Conservation (phyloP, 2,113 vertebrate genomes). For the Gasterosteus aculeatus region DNA sequence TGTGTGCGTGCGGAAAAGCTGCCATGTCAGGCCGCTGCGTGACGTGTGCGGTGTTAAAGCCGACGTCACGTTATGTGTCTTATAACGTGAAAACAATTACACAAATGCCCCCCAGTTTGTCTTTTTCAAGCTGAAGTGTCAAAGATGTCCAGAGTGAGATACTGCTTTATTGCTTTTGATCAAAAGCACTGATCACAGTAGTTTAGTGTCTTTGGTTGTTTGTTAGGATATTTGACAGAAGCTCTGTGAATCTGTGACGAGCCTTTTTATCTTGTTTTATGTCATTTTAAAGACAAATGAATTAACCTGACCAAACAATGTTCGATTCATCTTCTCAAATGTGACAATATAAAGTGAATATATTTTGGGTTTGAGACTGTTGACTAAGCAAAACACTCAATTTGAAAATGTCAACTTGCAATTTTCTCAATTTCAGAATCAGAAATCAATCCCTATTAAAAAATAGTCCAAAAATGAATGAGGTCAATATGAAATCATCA, state of each 20-base stretch:
- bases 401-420: not conserved
- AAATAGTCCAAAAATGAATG: no score
- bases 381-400: not conserved
- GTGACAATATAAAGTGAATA: not conserved
- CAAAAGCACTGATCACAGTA: not conserved
- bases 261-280: not conserved
- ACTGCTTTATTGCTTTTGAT: not conserved
- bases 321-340: not conserved
- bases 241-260: not conserved
- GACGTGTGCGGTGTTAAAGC: conserved; percentile 23
- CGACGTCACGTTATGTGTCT: conserved; percentile 21
- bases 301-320: not conserved
- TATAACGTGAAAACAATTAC: not conserved
- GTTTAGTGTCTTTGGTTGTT: not conserved
- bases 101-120: not conserved
- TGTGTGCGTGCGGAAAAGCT: conserved; percentile 43
- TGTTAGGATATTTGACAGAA: not conserved
- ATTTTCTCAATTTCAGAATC: not conserved
- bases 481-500: not conserved
- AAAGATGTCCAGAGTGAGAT: not conserved
- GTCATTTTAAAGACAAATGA: not conserved
- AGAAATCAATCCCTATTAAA: not conserved
- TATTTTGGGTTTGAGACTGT: not conserved
- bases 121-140: not conserved
- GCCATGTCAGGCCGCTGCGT: conserved; percentile 37